A percentile compares a stretch with the other conserved stretches of the same genome.
Conservation (phyloP, 2,797 vertebrate species). For the Phrynocephalus vlangalii region DNA sequence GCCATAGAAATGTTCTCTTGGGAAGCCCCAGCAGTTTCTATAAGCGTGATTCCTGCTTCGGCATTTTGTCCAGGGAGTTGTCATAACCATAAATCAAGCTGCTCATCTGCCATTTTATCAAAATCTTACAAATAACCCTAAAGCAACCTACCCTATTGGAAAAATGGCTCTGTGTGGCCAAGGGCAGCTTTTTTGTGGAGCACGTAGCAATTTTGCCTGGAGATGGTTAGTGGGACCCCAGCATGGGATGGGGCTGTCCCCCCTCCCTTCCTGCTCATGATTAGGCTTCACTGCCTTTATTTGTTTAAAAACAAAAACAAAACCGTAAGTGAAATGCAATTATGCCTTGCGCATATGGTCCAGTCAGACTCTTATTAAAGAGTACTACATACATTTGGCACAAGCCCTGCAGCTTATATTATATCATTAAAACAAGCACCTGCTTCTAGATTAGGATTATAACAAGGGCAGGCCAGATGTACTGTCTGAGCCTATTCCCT, state of each 20-base stretch:
- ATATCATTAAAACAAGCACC: not conserved
- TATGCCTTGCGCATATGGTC: not conserved
- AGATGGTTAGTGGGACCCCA: no score
- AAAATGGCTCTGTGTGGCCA: not conserved
- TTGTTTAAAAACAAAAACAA: not conserved
- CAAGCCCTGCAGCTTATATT: not conserved
- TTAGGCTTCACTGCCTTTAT: not conserved
- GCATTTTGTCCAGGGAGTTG: not conserved
- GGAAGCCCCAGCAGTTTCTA: not conserved
- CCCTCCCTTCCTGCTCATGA: not conserved
- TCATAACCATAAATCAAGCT: not conserved
- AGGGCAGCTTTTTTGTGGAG: not conserved
- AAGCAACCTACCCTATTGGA: not conserved
- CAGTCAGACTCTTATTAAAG: not conserved
- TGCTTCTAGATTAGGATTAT: not conserved
- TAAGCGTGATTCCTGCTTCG: not conserved
- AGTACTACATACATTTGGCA: constrained; percentile 1
- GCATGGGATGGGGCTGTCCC: not conserved
- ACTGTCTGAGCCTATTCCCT: constrained; percentile 3
- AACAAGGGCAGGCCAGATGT: not conserved
- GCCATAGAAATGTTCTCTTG: not conserved
- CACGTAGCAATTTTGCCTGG: not conserved
- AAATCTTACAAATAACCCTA: not conserved
- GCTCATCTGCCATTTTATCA: not conserved
- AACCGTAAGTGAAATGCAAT: not conserved